phyloP scores from a whole-genome alignment of 2,888 invertebrate species.

The Dichetophora obliterata region DNA sequence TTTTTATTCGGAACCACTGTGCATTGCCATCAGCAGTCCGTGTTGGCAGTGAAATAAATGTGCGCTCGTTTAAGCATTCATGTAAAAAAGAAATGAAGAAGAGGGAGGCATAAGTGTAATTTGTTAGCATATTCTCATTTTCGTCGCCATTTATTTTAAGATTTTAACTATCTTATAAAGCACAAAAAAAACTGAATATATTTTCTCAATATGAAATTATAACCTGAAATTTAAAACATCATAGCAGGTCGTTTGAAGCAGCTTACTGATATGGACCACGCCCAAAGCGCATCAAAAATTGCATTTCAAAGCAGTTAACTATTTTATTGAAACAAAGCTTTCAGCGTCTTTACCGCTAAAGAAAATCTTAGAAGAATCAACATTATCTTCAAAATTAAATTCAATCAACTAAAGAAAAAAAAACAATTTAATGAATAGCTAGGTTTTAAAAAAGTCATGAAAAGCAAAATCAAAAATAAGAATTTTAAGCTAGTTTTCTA shows the following conservation, averaged over 20 bases:
- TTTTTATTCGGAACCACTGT: too few relatives aligned
- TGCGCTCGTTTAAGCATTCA: neutral
- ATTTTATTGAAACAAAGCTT: too few relatives aligned
- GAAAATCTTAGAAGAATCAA: too few relatives aligned
- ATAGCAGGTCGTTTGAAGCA: neutral
- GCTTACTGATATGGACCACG: neutral
- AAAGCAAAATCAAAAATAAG: too few relatives aligned
- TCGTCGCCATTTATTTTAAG: neutral
- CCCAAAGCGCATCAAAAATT: neutral
- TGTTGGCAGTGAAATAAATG: neutral
- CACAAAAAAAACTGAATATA: too few relatives aligned
- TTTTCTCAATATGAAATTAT: too few relatives aligned
- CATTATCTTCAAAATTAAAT: too few relatives aligned
- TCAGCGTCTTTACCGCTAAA: too few relatives aligned
- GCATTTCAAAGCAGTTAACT: neutral
- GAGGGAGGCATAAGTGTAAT: neutral
- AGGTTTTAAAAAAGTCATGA: too few relatives aligned
- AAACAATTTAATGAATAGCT: too few relatives aligned
- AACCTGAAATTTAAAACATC: neutral
- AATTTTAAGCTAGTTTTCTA: too few relatives aligned
- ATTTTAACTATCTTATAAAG: neutral
- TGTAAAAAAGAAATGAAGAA: neutral
- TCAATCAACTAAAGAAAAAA: too few relatives aligned
- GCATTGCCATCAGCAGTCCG: constrained; percentile 16
- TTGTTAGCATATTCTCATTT: neutral